phyloP scores from a whole-genome alignment of 2,888 invertebrate genomes.

The Cynaeus angustus region DNA sequence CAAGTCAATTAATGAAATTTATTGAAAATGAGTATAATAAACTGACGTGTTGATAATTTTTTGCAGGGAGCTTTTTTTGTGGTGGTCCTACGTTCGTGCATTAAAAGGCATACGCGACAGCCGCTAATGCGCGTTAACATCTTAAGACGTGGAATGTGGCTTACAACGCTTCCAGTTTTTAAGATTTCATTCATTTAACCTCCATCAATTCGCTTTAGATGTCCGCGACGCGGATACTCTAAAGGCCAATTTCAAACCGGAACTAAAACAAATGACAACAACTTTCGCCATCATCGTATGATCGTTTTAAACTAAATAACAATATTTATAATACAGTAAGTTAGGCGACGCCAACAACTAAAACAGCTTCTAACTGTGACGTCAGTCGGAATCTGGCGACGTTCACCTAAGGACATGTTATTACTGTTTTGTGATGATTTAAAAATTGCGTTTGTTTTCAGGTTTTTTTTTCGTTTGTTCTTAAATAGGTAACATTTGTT shows the following conservation, averaged over 20 bases:
- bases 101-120: slow-evolving; percentile 65
- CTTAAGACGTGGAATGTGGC: slow-evolving; percentile 50
- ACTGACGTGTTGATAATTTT: slow-evolving; percentile 65
- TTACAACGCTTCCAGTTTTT: slow-evolving; percentile 52
- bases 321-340: slow-evolving; percentile 19
- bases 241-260: no score
- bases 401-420: slow-evolving; percentile 29
- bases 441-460: slow-evolving; percentile 57
- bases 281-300: slow-evolving; percentile 47
- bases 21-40: slow-evolving; percentile 10
- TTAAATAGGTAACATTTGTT: slow-evolving; percentile 62
- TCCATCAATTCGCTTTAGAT: slow-evolving; percentile 16
- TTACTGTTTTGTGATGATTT: slow-evolving; percentile 35
- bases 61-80: slow-evolving; percentile 70
- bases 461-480: slow-evolving; percentile 56
- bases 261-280: slow-evolving; percentile 37
- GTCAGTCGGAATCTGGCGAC: not conserved
- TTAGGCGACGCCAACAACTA: slow-evolving; percentile 2
- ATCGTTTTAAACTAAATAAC: slow-evolving; percentile 15
- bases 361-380: not conserved
- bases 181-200: slow-evolving; percentile 38
- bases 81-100: slow-evolving; percentile 67
- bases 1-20: slow-evolving; percentile 7
- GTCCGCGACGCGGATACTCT: no score
- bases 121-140: slow-evolving; percentile 62